Base-by-base conservation (phyloP, 2,797 vertebrate species). In the Harpagifer antarcticus region DNA sequence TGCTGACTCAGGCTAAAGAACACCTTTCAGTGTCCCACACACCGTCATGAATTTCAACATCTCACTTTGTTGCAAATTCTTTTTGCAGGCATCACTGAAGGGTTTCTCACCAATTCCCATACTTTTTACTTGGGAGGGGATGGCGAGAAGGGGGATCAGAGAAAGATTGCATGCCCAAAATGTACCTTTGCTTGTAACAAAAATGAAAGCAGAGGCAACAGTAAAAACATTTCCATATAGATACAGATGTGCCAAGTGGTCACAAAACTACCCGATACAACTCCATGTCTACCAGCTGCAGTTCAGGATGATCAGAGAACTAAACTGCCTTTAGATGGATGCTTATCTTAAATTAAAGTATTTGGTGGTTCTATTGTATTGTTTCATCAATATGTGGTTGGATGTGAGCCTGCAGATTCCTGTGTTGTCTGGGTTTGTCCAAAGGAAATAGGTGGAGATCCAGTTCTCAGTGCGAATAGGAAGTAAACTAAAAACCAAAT, bases 1-100 rank as follows among this genome's bases (percentile, higher is more conserved):
- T 90, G 87, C 87, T 88, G 91, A 93, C 69, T 92, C 88, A 91
- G 72, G 68, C 19, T 47, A 17, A 14, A 69, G 52, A 54, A 43
- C 14, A 50, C 56, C 52, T 58, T 69, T 20, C 31, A 20, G 23
- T 40, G 52, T 45, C 62, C 65, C 14, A 31, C 54, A 0, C 33
- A 58, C 44, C 1, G 62, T 49, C 57, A 70, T 13, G 50, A 0
- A 23, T 57, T 42, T 37, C 13, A 49, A 44, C 23, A n/a, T 15
- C 50, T 60, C 13, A 27, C 9, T 60, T 40, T 2, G 14, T 40
- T 3, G 14, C 6, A 31, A 0, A 2, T 19, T 48, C 9, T 17
- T 7, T 5, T 8, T 13, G 40, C 19, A 23, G 8, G 1, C 11
- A 3, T 54, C 40, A 16, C 66, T 52, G 37, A 44, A 13, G 2